Evolutionary conservation across 2,113 vertebrate species (phyloP), one percentile per base, ranked within the genome.

Genomic region (Labrus mixtus): DNA sequence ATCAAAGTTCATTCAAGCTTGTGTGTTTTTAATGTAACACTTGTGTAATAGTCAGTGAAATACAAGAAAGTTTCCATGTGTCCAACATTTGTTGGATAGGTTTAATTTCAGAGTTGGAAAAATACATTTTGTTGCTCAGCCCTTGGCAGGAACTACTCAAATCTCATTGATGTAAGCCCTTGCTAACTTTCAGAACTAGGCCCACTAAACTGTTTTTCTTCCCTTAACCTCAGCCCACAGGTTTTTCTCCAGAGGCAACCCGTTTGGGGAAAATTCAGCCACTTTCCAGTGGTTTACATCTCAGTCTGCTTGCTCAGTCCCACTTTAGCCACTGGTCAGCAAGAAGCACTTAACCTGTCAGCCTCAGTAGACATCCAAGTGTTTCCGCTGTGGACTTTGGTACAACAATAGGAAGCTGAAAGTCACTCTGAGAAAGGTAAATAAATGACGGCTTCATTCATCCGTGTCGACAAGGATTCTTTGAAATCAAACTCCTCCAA

Each of bases 271-370:
- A 67, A 29, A 66, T 2, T 22, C n/a, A 33, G 66, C 62, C 51
- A 73, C 46, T 82, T 76, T 66, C 41, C 71, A 82, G 54, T 57
- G 75, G 81, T 78, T 84, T 64, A 57, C 1, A 0, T 68, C 62
- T 57, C 46, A 53, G 48, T 15, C 56, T 33, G 22, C 67, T 41
- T 8, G 36, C 39, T 74, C 56, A n/a, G 61, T 54, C 62, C 53
- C 64, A 19, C 60, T 53, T 71, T 37, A 78, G 82, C 87, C 76
- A 76, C 82, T 55, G 84, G 70, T 72, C 48, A 70, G 50, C 50
- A 17, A 76, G 74, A 76, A 80, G 72, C 53, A 79, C 76, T 84
- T 84, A 86, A 90, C 86, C 85, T 83, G 78, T 65, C 78, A 60
- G 80, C 33, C 69, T 79, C 58, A 54, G 78, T 79, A 79, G 87